Evolutionary conservation across 2,113 vertebrate genomes (phyloP).

Genomic region (Ptyas mucosa): DNA sequence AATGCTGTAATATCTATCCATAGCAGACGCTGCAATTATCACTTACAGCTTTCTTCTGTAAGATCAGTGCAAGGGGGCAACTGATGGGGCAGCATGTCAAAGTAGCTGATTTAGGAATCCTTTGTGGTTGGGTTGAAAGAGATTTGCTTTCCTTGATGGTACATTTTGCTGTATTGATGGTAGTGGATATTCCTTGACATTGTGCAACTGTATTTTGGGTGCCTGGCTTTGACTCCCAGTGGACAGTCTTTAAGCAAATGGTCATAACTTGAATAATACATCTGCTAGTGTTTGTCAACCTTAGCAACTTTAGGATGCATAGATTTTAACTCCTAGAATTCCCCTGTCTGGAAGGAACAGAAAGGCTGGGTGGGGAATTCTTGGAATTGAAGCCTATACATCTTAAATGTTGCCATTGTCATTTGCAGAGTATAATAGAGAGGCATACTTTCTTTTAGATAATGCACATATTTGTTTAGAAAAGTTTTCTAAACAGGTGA

Average conservation of each 20-base stretch:
- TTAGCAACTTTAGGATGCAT: no score
- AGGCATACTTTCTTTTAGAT: background rate
- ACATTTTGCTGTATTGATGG: background rate
- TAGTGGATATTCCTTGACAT: background rate
- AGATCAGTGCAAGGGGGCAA: rapidly evolving
- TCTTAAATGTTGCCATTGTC: background rate
- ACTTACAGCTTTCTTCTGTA: background rate
- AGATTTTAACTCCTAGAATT: no score
- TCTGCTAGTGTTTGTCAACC: no score
- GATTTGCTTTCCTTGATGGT: background rate
- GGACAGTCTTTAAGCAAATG: no score
- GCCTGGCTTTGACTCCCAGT: background rate
- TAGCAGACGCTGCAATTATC: background rate
- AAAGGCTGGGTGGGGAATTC: background rate
- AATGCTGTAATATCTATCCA: background rate
- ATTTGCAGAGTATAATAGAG: background rate
- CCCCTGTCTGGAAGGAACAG: background rate
- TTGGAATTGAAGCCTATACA: background rate
- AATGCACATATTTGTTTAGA: background rate
- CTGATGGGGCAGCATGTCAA: background rate
- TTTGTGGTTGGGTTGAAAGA: background rate
- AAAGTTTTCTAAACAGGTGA: background rate
- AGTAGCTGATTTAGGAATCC: background rate
- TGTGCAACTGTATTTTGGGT: background rate
- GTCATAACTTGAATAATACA: no score